phyloP scores from a whole-genome alignment of 2,888 invertebrate species.

The Leucozona laternaria region DNA sequence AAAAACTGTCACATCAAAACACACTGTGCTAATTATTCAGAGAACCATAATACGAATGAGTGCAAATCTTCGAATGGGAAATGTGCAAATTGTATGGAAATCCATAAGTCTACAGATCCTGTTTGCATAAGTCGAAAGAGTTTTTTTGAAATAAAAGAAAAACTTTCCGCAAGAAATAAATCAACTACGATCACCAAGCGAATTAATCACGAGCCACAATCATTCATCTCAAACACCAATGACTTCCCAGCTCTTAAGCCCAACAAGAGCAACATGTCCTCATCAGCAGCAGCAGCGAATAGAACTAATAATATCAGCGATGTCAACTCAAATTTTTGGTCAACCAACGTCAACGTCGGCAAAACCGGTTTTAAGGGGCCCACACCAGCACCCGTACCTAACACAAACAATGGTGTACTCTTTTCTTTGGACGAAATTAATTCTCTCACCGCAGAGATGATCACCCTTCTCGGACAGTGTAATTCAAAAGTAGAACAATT shows the following conservation, averaged over 20 bases:
- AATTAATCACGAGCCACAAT: background rate
- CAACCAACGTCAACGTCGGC: background rate
- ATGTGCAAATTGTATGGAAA: slow-evolving; percentile 15
- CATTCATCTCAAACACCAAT: background rate
- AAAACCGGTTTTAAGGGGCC: slow-evolving; percentile 6
- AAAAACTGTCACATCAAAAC: background rate
- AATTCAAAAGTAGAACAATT: slow-evolving; percentile 14
- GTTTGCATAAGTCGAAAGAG: background rate
- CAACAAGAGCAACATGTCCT: background rate
- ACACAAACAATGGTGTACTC: background rate
- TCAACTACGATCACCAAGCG: background rate
- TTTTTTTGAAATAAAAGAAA: slow-evolving; percentile 1
- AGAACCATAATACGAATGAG: background rate
- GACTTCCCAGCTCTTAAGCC: background rate
- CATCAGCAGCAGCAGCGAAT: slow-evolving; percentile 11
- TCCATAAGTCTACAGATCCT: slow-evolving; percentile 3
- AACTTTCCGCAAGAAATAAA: slow-evolving; percentile 24
- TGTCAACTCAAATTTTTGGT: background rate
- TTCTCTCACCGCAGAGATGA: slow-evolving; percentile 15
- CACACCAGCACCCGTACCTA: background rate
- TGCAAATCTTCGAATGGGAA: background rate
- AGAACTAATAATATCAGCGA: background rate
- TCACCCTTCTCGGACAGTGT: slow-evolving; percentile 6
- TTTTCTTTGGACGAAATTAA: slow-evolving; percentile 22
- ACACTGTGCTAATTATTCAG: background rate